Base-by-base conservation (phyloP, 2,888 invertebrate species). In the Drosophila pullipes region DNA sequence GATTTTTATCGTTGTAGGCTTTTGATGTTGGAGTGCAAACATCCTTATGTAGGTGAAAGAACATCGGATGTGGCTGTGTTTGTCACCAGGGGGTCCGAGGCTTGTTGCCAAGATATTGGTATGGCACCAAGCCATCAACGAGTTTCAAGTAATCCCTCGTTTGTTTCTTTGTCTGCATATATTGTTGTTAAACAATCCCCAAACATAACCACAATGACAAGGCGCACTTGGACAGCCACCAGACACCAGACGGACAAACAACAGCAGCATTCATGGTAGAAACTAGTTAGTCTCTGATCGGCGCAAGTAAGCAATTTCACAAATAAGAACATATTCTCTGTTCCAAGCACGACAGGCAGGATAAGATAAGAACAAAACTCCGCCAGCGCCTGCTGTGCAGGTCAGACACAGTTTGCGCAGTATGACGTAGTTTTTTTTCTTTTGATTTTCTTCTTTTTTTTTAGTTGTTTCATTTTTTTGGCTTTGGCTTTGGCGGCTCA, bases 231-330 rank as follows among this genome's bases (percentile, higher is more conserved):
- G 78, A 75, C 72, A 60, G 16, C 47, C 25, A 25, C 13, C 47
- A 30, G 30, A 31, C 31, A 3, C 22, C 22, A 58, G 49, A 66
- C 61, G 55, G 18, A 44, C 39, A 59, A 53, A 55, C 76, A 63
- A 67, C 71, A 71, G 53, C 71, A 67, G 65, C 70, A 49, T 76
- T 79, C 72, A 67, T 78, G 82, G 85, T 67, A 64, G 80, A 81
- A 81, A 84, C 81, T 78, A 83, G 80, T 86, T 78, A 77, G 79
- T 75, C 55, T 57, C 82, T 64, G 87, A 85, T 89, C 87, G 65
- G 72, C 59, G 64, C 74, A 88, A 88, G 83, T 88, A 85, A 85
- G 85, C 85, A 85, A 88, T 85, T 85, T 85, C 88, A 87, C 85
- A 85, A 85, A 88, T 87, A 88, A 88, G 88, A 78, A 83, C 78